Conservation (phyloP, 2,888 invertebrate genomes). For the Gymnoscelis rufifasciata region DNA sequence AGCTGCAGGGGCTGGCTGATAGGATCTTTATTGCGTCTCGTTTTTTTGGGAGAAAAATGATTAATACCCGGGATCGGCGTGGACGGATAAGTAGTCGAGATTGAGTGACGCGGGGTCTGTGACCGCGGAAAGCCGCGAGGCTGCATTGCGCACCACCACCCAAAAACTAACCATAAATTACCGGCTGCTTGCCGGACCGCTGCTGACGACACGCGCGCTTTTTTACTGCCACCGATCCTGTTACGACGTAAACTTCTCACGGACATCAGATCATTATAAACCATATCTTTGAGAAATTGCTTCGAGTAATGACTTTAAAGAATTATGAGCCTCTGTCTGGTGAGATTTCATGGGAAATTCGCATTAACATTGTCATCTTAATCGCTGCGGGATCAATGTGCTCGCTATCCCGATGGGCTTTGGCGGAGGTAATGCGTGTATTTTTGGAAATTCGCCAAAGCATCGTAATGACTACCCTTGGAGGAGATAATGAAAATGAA, state of each 20-base stretch:
- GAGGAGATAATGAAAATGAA: conserved; percentile 36
- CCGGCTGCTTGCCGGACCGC: conserved; percentile 71
- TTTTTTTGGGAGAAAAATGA: conserved; percentile 68
- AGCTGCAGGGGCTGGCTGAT: conserved; percentile 55
- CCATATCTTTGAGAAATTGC: conserved; percentile 64
- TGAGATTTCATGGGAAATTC: conserved; percentile 48
- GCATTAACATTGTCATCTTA: conserved; percentile 43
- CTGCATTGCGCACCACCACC: conserved; percentile 72
- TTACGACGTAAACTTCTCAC: conserved; percentile 73
- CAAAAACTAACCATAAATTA: conserved; percentile 81
- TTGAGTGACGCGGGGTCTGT: conserved; percentile 74
- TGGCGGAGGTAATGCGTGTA: conserved; percentile 24
- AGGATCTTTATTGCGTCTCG: conserved; percentile 63
- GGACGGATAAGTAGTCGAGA: conserved; percentile 76
- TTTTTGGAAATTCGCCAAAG: conserved; percentile 27
- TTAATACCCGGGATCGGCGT: conserved; percentile 71
- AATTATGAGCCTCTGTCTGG: conserved; percentile 52
- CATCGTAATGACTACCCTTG: conserved; percentile 30
- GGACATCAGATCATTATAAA: conserved; percentile 61
- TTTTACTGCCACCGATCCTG: conserved; percentile 67
- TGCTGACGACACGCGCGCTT: conserved; percentile 71
- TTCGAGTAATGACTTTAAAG: conserved; percentile 61
- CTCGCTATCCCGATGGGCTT: conserved; percentile 31
- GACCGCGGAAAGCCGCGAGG: conserved; percentile 74
- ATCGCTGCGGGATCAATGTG: conserved; percentile 37